Percentiles rank a stretch among this genome's conserved stretches.
phyloP scores from a whole-genome alignment of 2,888 invertebrate genomes.

The Plebejus melissa region DNA sequence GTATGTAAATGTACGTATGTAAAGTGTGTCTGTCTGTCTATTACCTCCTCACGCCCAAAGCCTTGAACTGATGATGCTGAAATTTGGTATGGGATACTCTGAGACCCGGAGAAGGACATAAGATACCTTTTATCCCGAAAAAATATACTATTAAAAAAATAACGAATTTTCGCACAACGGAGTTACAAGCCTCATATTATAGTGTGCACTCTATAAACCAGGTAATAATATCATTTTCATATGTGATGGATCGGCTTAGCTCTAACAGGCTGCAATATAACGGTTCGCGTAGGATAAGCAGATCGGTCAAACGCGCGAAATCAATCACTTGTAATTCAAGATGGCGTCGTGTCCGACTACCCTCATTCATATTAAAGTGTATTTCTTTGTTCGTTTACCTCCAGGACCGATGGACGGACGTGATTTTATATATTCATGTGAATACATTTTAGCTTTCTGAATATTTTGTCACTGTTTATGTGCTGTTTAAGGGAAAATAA shows the following conservation, averaged over 20 bases:
- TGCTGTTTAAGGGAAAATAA: background rate
- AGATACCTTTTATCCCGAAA: too few relatives aligned
- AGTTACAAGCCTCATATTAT: too few relatives aligned
- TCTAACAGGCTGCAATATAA: background rate
- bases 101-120: too few relatives aligned
- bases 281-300: background rate
- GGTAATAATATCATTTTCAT: background rate
- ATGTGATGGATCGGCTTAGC: background rate
- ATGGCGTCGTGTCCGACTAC: background rate
- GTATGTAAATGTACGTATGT: too few relatives aligned
- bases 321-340: background rate
- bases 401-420: background rate
- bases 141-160: too few relatives aligned
- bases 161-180: too few relatives aligned
- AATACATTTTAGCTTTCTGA: background rate
- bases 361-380: background rate
- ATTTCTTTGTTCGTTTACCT: background rate
- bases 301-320: background rate
- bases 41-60: too few relatives aligned
- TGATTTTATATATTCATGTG: constrained; percentile 16
- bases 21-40: too few relatives aligned
- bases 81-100: too few relatives aligned
- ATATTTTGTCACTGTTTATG: background rate
- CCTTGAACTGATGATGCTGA: too few relatives aligned
- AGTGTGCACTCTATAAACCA: background rate